Base-by-base conservation (phyloP, 2,888 invertebrate genomes). In the Drosophila melanosoma region DNA sequence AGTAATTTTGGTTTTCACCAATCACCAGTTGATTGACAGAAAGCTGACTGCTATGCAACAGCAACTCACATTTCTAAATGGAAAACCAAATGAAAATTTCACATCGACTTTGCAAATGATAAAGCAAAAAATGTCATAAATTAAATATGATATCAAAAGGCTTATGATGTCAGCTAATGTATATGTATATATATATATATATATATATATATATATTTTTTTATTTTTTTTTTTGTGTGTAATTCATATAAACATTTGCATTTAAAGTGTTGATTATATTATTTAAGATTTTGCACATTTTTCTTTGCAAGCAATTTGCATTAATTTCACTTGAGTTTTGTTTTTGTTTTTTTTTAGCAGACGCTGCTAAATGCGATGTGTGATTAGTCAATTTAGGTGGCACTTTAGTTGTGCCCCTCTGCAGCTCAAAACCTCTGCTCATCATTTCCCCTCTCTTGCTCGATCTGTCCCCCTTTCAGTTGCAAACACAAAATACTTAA, bases 281-380 rank as follows among this genome's bases (percentile, higher is more conserved):
- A 53, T 17, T 57, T 38, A 20, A 8, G 20, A 23, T 23, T 45
- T 56, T 62, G 40, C 42, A 57, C 42, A 79, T 51, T 71, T 70
- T 33, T 42, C 56, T 65, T 11, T 49, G 51, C 49, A 48, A 54
- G 59, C 29, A 57, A 66, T 66, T 68, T 64, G 36, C 48, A 42
- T 52, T 54, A 68, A 78, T 67, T 61, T 79, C 67, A 78, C 79
- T 81, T 82, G 54, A 59, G 35, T 33, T 40, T 29, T 26, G 3
- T n/a, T 36, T 36, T 26, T 54, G 10, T 23, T 15, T 26, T 10
- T 45, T 33, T 17, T 26, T 36, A 26, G 23, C 12, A 5, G 29
- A 32, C 36, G 82, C 82, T 73, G 61, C 29, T 29, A 38, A 60
- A 45, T 52, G 51, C 56, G 29, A 29, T 38, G 26, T 38, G 26